Base-by-base conservation (phyloP, 2,888 invertebrate species). In the Vanessa cardui region DNA sequence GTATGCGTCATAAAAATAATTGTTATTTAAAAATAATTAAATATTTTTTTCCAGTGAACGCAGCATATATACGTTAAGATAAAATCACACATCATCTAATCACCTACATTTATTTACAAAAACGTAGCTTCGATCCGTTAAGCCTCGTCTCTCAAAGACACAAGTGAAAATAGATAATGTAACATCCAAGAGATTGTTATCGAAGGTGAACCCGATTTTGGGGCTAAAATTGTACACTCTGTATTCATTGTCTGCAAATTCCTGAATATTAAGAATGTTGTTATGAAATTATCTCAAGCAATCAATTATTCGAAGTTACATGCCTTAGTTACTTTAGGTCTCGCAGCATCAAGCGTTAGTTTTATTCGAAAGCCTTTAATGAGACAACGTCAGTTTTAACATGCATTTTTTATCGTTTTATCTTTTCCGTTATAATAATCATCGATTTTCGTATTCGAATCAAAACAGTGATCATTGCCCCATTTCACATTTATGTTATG, bases 21-120 rank as follows among this genome's bases (percentile, higher is more conserved):
- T 2, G 31, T 16, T 31, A 16, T 7, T 15, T 15, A 8, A 33
- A 56, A 39, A 18, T 2, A 8, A 54, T 20, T 33, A 52, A 49
- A 54, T 62, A 46, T 45, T 12, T 52, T 59, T 63, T 69, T 72
- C 70, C 80, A 81, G 80, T 86, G 83, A 82, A 87, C 83, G 81
- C 79, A 81, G 77, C 75, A 68, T 69, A 68, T 12, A 39, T 77
- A 76, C 73, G 75, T 73, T 76, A 77, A 76, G 77, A 74, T 78
- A 77, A 80, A 82, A 81, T 77, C 79, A 84, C 80, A 85, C 81
- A 82, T 80, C 78, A 75, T 81, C 79, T 84, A 83, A 82, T 85
- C 90, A 92, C 92, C 90, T 91, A 92, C 90, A 83, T 90, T 87
- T 84, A 75, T 82, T 77, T 76, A 89, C 80, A 84, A 83, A 78